Base-by-base conservation (phyloP, 2,888 invertebrate species). In the Gymnoscelis rufifasciata region DNA sequence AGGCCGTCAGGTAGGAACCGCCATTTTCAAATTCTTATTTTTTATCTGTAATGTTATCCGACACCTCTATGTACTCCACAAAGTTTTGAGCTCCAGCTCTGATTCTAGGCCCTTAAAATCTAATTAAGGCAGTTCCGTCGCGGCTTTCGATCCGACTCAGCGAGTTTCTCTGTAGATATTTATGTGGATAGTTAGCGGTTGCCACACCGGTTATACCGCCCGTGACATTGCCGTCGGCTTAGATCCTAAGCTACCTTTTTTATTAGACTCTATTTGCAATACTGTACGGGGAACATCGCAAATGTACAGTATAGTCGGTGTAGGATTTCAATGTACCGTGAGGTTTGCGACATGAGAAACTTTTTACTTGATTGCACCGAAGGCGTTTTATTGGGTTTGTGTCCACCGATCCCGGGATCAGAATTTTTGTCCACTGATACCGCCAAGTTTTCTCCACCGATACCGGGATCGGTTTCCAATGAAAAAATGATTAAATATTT, bases 121-220 rank as follows among this genome's bases (percentile, higher is more conserved):
- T 48, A 54, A 52, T 53, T 47, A 44, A 50, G 49, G 51, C 38
- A 23, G 46, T 42, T 36, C 27, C 33, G 46, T 37, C 13, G 40
- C 38, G 43, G 55, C 57, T 57, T 57, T 55, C 57, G 45, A 50
- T 51, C 47, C 53, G 43, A 49, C 48, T 36, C 35, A 43, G 43
- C 39, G 61, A 68, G 76, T 83, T 83, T 81, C 82, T 64, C 78
- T 61, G 56, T 51, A 58, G 46, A 47, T 57, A 58, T 53, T 52
- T 57, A 57, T 46, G 51, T 42, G 38, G 33, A 51, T 47, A 52
- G 51, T 47, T 44, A 45, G 45, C 50, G 41, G 70, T 62, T 37
- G 68, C 53, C 54, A 62, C 64, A 76, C 79, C 62, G 64, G 78
- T 76, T 71, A 60, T 59, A 42, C 60, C 52, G 52, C 56, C 68